Percentiles rank a stretch among this genome's conserved stretches.
phyloP scores from a whole-genome alignment of 2,888 invertebrate genomes.

The Sceliomorpha sp. region DNA sequence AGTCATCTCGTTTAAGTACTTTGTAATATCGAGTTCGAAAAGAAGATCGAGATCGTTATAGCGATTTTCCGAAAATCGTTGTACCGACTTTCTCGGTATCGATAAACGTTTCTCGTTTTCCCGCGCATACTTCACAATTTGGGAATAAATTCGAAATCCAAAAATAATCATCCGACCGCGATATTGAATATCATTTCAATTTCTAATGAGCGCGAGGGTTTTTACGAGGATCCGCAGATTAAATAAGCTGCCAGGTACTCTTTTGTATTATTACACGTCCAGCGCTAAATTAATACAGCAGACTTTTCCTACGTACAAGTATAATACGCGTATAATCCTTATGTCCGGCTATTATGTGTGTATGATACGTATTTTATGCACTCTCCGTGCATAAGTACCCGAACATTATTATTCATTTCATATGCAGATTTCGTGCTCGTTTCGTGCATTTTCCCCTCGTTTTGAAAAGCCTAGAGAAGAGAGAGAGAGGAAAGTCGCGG shows the following conservation, averaged over 20 bases:
- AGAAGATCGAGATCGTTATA: no score
- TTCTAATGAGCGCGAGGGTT: not conserved
- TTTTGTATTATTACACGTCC: constrained; percentile 18
- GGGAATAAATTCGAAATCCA: no score
- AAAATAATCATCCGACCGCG: no score
- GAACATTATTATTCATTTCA: constrained; percentile 37
- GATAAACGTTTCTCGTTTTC: no score
- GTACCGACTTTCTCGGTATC: no score
- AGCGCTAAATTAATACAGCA: constrained; percentile 24
- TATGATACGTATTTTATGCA: constrained; percentile 33
- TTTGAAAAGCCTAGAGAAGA: constrained; percentile 13
- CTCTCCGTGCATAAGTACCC: constrained; percentile 28
- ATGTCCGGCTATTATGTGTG: constrained; percentile 30
- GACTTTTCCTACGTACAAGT: constrained; percentile 20
- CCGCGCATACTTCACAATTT: no score
- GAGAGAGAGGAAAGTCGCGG: not conserved
- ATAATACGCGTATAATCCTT: constrained; percentile 35
- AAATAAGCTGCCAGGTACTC: not conserved
- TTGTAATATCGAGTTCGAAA: constrained; percentile 36
- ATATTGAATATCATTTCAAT: not conserved
- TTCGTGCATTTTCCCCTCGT: constrained; percentile 2
- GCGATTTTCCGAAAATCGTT: no score
- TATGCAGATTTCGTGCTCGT: constrained; percentile 18
- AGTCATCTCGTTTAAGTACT: constrained; percentile 32
- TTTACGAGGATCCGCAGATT: not conserved